Evolutionary conservation across 2,888 invertebrate species (phyloP).

Genomic region (Balanococcus diminutus): DNA sequence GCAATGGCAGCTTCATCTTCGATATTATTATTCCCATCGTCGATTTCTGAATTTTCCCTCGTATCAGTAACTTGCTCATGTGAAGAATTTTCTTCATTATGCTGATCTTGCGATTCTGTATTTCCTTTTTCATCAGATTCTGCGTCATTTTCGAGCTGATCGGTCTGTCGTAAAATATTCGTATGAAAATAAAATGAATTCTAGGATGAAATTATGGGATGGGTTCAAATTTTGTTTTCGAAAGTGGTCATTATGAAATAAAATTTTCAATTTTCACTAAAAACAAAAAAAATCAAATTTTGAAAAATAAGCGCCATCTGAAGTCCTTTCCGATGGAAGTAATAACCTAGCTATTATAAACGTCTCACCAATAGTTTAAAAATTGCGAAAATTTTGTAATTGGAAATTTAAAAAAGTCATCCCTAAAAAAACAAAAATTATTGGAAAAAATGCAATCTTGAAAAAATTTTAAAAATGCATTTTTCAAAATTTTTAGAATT

Average conservation of each 20-base stretch:
- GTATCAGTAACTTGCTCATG: not conserved
- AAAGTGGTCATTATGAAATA: too few species aligned
- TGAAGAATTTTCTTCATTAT: not conserved
- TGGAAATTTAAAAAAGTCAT: constrained; percentile 31
- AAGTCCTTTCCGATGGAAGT: too few species aligned
- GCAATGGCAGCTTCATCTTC: not conserved
- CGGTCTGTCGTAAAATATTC: not conserved
- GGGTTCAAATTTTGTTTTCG: too few species aligned
- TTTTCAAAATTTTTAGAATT: too few species aligned
- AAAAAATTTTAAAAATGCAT: too few species aligned
- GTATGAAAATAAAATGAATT: not conserved
- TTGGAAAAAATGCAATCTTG: too few species aligned
- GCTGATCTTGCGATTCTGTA: not conserved
- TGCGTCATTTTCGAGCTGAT: not conserved
- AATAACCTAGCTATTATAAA: too few species aligned
- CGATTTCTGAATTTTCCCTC: not conserved
- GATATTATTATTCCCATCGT: not conserved
- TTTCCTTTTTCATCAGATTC: not conserved
- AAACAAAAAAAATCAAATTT: not conserved
- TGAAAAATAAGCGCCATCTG: too few species aligned
- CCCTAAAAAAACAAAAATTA: too few species aligned
- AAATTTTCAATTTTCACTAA: not conserved
- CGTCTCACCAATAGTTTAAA: too few species aligned
- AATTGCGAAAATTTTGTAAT: too few species aligned
- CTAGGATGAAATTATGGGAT: too few species aligned